phyloP scores from a whole-genome alignment of 1,140 invertebrate species.

The Brachionus angularis region DNA sequence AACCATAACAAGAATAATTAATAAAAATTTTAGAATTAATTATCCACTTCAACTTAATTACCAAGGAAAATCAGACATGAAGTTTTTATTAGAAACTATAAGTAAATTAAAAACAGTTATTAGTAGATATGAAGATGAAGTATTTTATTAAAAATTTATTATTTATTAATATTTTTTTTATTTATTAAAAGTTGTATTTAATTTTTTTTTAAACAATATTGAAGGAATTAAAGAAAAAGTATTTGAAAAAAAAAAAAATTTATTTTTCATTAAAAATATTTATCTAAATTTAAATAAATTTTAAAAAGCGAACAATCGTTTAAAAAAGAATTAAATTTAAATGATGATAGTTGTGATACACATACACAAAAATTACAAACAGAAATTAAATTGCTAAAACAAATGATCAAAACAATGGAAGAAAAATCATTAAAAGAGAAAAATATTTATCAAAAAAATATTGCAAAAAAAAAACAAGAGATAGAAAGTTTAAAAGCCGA shows the following conservation, averaged over 20 bases:
- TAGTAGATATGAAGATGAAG: slow-evolving; percentile 49
- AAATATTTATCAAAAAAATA: slow-evolving; percentile 38
- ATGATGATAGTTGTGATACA: background rate
- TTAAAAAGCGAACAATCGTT: background rate
- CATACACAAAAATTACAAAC: slow-evolving; percentile 8
- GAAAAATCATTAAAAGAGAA: slow-evolving; percentile 40
- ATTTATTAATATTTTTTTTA: slow-evolving; percentile 12
- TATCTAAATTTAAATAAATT: background rate
- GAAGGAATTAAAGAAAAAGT: background rate
- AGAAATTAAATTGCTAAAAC: slow-evolving; percentile 12
- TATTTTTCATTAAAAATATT: background rate
- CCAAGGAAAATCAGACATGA: slow-evolving; percentile 54
- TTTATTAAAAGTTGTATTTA: too few species aligned
- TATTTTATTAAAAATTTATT: slow-evolving; percentile 40
- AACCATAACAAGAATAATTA: too few species aligned
- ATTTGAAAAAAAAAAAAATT: background rate
- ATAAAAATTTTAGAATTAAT: slow-evolving; percentile 52
- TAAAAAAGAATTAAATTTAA: background rate
- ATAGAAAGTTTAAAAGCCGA: slow-evolving; percentile 29
- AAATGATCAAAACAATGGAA: slow-evolving; percentile 40
- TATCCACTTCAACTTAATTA: slow-evolving; percentile 57
- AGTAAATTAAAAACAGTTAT: slow-evolving; percentile 50
- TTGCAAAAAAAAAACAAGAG: slow-evolving; percentile 41
- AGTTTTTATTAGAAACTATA: slow-evolving; percentile 52
- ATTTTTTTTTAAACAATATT: too few species aligned